Percentiles rank a stretch among this genome's conserved stretches.
These are phyloP conservation scores for Tachypleus tridentatus DNA, from an alignment of 1,140 invertebrate species.

Conservation along the genomic window DNA sequence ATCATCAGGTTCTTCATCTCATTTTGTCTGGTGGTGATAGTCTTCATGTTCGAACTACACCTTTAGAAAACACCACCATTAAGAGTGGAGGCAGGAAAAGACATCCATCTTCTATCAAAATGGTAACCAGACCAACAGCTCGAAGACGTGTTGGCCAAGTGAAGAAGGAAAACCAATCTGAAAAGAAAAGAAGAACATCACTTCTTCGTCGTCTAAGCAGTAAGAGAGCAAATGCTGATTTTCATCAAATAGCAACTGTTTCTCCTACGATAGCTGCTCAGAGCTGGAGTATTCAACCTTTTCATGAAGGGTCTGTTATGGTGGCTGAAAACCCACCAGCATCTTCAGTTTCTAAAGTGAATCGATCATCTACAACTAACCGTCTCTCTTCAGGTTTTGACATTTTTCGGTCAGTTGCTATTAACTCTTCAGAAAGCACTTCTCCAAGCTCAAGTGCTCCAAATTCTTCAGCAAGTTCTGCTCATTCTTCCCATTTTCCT, in stretches of 20 bases:
- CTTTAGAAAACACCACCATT: conserved; percentile 88
- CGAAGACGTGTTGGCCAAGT: conserved; percentile 17
- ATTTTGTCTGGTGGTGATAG: conserved; percentile 77
- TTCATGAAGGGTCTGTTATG: conserved; percentile 32
- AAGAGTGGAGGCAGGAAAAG: conserved; percentile 60
- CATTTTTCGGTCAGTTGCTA: conserved; percentile 34
- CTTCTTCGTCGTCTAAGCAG: conserved; percentile 78
- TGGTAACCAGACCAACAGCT: conserved; percentile 48
- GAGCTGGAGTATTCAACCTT: conserved; percentile 57
- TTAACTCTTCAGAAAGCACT: conserved; percentile 45
- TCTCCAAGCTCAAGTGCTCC: conserved; percentile 50
- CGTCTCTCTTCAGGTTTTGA: conserved; percentile 38
- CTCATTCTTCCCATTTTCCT: conserved; percentile 48
- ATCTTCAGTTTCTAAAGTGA: conserved; percentile 31
- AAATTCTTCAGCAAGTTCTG: conserved; percentile 42
- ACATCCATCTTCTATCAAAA: conserved; percentile 59
- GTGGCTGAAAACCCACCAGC: conserved; percentile 32
- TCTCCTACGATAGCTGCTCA: conserved; percentile 27
- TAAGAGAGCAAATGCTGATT: conserved; percentile 70
- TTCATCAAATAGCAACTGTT: conserved; percentile 47
- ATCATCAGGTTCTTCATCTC: conserved; percentile 83
- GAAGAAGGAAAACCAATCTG: conserved; percentile 42
- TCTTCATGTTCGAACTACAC: conserved; percentile 77
- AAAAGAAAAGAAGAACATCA: conserved; percentile 74
- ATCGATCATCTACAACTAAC: conserved; percentile 41